Percentiles rank a stretch among this genome's conserved stretches.
These are phyloP conservation scores for Bombyx huttoni DNA, from an alignment of 2,888 invertebrate genomes.

Conservation along the genomic window DNA sequence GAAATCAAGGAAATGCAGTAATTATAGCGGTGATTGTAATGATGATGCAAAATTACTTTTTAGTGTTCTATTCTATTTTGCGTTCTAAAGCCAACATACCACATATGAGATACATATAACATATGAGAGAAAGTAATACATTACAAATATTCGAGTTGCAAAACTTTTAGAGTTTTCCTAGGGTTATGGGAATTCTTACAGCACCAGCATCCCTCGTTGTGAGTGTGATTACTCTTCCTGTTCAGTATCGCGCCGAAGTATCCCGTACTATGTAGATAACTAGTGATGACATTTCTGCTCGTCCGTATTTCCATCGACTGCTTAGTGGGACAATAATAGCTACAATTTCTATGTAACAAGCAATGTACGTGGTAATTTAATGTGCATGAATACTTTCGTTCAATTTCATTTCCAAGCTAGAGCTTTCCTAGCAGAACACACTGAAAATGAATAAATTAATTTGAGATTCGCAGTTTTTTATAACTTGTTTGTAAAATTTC, in stretches of 20 bases:
- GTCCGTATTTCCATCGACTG: slow-evolving; percentile 18
- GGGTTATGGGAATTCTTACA: slow-evolving; percentile 16
- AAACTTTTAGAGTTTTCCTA: no score
- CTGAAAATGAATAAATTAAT: slow-evolving; percentile 61
- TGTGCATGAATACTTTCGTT: background rate
- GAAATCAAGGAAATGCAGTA: no score
- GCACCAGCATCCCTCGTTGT: slow-evolving; percentile 28
- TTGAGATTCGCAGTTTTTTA: slow-evolving; percentile 49
- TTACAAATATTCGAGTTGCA: no score
- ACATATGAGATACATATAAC: no score
- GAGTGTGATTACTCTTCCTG: slow-evolving; percentile 59
- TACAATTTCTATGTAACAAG: slow-evolving; percentile 8
- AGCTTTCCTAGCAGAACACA: slow-evolving; percentile 53
- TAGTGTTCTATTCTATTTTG: no score
- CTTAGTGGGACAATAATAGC: slow-evolving; percentile 6
- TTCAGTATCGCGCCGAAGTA: slow-evolving; percentile 51
- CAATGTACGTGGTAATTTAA: slow-evolving; percentile 12
- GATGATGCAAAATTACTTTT: no score
- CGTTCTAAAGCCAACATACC: no score
- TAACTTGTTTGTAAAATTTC: slow-evolving; percentile 49
- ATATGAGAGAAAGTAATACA: no score
- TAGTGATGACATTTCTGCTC: background rate
- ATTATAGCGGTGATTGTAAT: no score
- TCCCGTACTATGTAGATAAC: slow-evolving; percentile 33
- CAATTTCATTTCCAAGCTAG: slow-evolving; percentile 8